phyloP scores from a whole-genome alignment of 2,113 vertebrate species.

The Peucedramus taeniatus region DNA sequence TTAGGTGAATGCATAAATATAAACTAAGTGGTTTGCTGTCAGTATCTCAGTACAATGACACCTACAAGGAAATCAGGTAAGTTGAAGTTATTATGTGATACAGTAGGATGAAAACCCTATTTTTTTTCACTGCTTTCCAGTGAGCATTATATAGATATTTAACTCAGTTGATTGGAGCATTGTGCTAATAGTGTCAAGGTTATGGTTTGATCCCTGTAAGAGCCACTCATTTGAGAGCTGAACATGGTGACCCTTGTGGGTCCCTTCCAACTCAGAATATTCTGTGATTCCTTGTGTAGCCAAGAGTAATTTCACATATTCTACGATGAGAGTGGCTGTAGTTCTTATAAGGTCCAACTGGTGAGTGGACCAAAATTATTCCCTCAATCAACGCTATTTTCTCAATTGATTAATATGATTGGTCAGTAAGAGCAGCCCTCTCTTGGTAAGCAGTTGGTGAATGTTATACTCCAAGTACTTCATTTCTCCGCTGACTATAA shows the following conservation, averaged over 20 bases:
- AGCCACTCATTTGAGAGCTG: neutral
- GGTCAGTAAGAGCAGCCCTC: neutral
- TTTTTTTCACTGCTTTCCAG: neutral
- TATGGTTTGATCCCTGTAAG: neutral
- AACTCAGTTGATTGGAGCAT: neutral
- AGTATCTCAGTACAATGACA: neutral
- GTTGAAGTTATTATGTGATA: neutral
- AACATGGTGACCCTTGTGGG: accelerated
- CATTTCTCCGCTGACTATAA: neutral
- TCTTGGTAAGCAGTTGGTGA: neutral
- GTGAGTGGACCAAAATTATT: neutral
- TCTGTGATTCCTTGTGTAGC: neutral
- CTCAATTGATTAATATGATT: neutral
- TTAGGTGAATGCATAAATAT: neutral
- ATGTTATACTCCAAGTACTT: neutral
- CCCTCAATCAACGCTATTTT: neutral
- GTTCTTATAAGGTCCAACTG: neutral
- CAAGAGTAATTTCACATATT: neutral
- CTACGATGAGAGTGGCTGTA: neutral
- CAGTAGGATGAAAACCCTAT: neutral
- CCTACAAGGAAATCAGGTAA: neutral
- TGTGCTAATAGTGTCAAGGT: neutral
- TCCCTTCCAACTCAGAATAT: neutral
- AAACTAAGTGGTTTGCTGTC: neutral
- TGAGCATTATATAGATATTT: neutral